Evolutionary conservation across 2,797 vertebrate species (phyloP), one percentile per base, ranked within the genome.

Genomic region (Oreochromis mossambicus): DNA sequence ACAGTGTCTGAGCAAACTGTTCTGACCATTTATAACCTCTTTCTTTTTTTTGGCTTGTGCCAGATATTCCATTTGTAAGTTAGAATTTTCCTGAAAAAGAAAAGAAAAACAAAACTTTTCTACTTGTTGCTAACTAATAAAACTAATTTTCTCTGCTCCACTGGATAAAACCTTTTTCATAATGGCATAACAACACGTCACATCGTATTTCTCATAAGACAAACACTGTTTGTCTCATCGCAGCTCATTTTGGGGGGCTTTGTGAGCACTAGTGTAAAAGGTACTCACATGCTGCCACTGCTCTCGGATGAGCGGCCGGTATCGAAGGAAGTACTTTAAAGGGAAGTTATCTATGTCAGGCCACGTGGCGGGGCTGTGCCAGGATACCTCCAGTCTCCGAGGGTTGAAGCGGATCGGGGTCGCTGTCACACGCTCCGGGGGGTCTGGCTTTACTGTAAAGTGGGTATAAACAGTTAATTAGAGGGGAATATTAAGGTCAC

Each of bases 231-330:
- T 26, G 26, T 26, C 26, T 26, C 51, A 81, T 56, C 2, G 13
- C 26, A 52, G 8, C 15, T 66, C 13, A 24, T 14, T 43, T 55
- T 21, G 6, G n/a, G 51, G 2, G 61, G 2, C 2, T 14, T 70
- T 29, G 41, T 48, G 43, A 46, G 21, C 24, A 29, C 41, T 73
- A 3, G 68, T 29, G 26, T 29, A 17, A 48, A 38, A 1, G 3
- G 19, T 81, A 95, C 98, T 99, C 95, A 99, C 98, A 0, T 99
- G 98, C 89, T 99, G 98, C 98, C 98, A 99, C 88, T 97, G 97
- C 91, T 99, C 98, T 87, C 97, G 95, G 95, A 99, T 99, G 85
- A 99, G 97, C 0, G 98, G 98, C 10, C 98, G 97, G 92, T 99
- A 99, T 29, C 98, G 96, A 68, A 99, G 96, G 94, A 99, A 99